Evolutionary conservation across 2,113 vertebrate genomes (phyloP), one percentile per base, ranked within the genome.

Genomic region (Recurvirostra avosetta): DNA sequence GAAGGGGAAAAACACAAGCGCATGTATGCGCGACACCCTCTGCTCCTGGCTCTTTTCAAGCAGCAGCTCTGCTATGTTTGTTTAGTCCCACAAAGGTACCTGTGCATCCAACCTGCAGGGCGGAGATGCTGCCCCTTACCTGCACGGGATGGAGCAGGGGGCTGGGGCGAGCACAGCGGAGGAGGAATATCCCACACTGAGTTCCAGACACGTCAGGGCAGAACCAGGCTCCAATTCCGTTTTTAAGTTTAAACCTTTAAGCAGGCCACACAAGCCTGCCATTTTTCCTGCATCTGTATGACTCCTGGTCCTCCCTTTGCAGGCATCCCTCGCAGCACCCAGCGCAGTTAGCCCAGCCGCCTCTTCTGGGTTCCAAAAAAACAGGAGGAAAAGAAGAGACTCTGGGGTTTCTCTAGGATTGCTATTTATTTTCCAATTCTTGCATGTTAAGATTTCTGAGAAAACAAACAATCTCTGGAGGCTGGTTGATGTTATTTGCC

Each of bases 351-450:
- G 26, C 36, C 30, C 27, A 75, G 58, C n/a, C 56, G 27, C 32
- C 25, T 30, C 56, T 63, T 55, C 70, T 43, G 26, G 7, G 17
- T 17, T 75, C 22, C 3, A 52, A 23, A 25, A 71, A 61, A 43
- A 63, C 53, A 32, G 47, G 1, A 9, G 4, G 5, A 1, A 38
- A 50, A 59, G 68, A 83, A 52, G 3, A 55, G 21, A n/a, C 36
- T 85, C 68, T 36, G 30, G 59, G 38, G 8, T 74, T 86, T 74
- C 45, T 62, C 41, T 86, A 66, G 55, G 78, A 80, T n/a, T 80
- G 14, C 59, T 93, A 30, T 91, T 96, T 95, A 95, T 91, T 96
- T 95, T 67, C 72, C 50, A 70, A 25, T 55, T 86, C 70, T 94
- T 88, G 41, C 86, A 58, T 77, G 59, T 73, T 80, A 86, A 83